These are phyloP conservation scores for Temnothorax curvispinosus DNA, from an alignment of 1,140 invertebrate genomes.

Conservation along the genomic window DNA sequence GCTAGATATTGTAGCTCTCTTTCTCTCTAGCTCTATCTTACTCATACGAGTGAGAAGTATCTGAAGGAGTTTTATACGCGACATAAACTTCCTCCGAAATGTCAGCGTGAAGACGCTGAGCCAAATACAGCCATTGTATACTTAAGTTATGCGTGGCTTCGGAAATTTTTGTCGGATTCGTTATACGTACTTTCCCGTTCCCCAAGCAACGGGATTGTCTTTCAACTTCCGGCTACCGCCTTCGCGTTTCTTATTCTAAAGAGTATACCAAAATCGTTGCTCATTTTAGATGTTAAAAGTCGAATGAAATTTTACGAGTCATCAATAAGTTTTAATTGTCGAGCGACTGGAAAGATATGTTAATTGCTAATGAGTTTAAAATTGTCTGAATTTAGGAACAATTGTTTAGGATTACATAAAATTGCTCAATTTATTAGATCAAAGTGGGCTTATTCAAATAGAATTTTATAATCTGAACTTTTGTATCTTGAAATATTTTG, in stretches of 20 bases:
- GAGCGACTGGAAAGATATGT: neutral
- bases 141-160: conserved; percentile 31
- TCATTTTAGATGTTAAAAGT: neutral
- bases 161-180: conserved; percentile 9
- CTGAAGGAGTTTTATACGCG: neutral
- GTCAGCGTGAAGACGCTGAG: neutral
- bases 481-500: too few species aligned
- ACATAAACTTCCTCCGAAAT: conserved; percentile 9
- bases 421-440: neutral
- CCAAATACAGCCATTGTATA: neutral
- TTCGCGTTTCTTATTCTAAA: neutral
- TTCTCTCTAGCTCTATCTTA: neutral
- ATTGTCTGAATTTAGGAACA: neutral
- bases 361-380: neutral
- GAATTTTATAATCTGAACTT: neutral
- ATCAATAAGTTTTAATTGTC: neutral
- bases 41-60: neutral
- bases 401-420: neutral
- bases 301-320: neutral
- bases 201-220: conserved; percentile 29
- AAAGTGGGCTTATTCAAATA: neutral
- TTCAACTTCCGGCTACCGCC: conserved; percentile 13
- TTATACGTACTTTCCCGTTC: neutral
- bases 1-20: neutral
- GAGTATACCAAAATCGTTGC: neutral